Percentiles rank a stretch among this genome's conserved stretches.
Evolutionary conservation across 2,888 invertebrate genomes (phyloP).

Genomic region (Choristoneura rosaceana): DNA sequence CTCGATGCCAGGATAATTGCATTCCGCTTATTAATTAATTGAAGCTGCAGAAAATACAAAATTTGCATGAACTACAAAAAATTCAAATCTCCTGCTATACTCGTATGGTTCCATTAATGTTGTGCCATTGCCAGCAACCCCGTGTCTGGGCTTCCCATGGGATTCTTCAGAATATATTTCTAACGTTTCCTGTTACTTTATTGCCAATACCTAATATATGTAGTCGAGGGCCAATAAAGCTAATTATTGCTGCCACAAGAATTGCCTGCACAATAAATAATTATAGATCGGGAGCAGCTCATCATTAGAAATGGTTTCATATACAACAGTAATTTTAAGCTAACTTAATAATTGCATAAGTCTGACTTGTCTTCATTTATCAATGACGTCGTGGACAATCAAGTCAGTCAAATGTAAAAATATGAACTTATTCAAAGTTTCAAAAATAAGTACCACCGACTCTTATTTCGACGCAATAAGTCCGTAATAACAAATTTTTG

Average conservation of each 20-base stretch:
- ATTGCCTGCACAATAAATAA: background rate
- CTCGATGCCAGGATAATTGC: slow-evolving; percentile 40
- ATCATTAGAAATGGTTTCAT: background rate
- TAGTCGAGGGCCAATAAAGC: background rate
- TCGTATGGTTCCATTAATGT: background rate
- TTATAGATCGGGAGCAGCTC: background rate
- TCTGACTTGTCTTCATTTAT: too few species aligned
- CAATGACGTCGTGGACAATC: too few species aligned
- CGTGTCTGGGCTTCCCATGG: background rate
- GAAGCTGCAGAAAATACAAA: slow-evolving; percentile 7
- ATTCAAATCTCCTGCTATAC: background rate
- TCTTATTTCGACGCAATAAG: too few species aligned
- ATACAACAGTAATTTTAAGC: too few species aligned
- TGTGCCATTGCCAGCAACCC: background rate
- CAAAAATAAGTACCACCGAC: too few species aligned
- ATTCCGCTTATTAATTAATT: slow-evolving; percentile 28
- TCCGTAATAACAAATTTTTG: too few species aligned
- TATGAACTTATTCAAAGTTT: too few species aligned
- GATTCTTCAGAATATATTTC: background rate
- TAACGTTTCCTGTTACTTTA: background rate
- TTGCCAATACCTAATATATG: background rate
- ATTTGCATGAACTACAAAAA: background rate
- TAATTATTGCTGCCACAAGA: background rate
- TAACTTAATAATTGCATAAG: too few species aligned
- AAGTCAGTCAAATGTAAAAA: too few species aligned